Conservation (phyloP, 2,888 invertebrate species). For the Clusia tigrina region DNA sequence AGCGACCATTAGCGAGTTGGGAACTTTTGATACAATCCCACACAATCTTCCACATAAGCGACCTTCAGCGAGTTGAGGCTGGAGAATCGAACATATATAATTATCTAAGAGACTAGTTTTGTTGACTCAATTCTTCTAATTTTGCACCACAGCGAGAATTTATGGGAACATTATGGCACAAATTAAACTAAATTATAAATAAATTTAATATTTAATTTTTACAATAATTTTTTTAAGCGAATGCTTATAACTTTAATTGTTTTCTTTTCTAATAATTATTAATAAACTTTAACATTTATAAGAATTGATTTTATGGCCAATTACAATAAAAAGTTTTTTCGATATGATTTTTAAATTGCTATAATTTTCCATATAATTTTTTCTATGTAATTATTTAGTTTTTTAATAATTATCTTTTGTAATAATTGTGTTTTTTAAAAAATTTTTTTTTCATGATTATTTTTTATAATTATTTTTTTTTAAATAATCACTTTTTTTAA, state of each 20-base stretch:
- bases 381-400: constrained; percentile 19
- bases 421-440: constrained; percentile 14
- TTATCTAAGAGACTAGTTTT: no score
- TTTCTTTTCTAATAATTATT: not conserved
- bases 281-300: constrained; percentile 8
- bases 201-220: no score
- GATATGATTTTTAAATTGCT: constrained; percentile 50
- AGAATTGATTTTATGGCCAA: constrained; percentile 12
- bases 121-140: no score
- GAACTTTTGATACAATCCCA: no score
- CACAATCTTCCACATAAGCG: no score
- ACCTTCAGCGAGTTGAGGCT: no score
- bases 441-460: constrained; percentile 6
- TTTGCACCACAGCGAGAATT: no score
- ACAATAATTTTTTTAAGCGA: constrained; percentile 16
- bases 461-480: constrained; percentile 18
- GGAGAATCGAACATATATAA: no score
- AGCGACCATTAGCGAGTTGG: no score
- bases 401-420: not conserved
- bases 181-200: no score
- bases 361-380: constrained; percentile 13
- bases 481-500: not conserved
- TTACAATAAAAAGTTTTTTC: constrained; percentile 12
- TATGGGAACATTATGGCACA: no score
- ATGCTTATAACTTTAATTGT: constrained; percentile 19